Evolutionary conservation across 2,113 vertebrate species (phyloP).

Genomic region (Odocoileus virginianus): DNA sequence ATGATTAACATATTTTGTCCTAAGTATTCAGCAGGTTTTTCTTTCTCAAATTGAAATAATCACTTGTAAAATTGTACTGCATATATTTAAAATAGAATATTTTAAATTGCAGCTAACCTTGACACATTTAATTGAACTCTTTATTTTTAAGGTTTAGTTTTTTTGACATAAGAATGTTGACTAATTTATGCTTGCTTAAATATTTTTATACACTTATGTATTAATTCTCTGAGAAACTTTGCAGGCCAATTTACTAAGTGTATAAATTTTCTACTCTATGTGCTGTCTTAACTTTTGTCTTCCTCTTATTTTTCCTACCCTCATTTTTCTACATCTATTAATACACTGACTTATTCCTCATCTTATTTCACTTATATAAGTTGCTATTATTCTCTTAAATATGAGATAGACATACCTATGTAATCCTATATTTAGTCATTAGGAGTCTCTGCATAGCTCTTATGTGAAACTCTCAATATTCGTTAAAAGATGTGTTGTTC

Average conservation of each 20-base stretch:
- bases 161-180: background rate
- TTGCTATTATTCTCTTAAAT: background rate
- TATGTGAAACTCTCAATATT: background rate
- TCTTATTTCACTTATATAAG: background rate
- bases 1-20: background rate
- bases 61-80: background rate
- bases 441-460: background rate
- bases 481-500: background rate
- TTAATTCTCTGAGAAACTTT: background rate
- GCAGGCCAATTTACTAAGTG: background rate
- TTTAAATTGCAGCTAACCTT: background rate
- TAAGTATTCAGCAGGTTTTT: slow-evolving; percentile 51
- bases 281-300: background rate
- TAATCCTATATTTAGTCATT: background rate
- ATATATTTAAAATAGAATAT: slow-evolving; percentile 21
- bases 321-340: background rate
- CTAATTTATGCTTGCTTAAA: background rate
- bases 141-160: background rate
- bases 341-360: background rate
- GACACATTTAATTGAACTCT: background rate
- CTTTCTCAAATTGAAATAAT: slow-evolving; percentile 36
- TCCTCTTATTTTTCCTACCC: background rate
- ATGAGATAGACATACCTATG: background rate
- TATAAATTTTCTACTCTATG: background rate
- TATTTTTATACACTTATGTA: background rate